Base-by-base conservation (phyloP, 64 coral and sea anemone species). In the Orbicella faveolata region DNA sequence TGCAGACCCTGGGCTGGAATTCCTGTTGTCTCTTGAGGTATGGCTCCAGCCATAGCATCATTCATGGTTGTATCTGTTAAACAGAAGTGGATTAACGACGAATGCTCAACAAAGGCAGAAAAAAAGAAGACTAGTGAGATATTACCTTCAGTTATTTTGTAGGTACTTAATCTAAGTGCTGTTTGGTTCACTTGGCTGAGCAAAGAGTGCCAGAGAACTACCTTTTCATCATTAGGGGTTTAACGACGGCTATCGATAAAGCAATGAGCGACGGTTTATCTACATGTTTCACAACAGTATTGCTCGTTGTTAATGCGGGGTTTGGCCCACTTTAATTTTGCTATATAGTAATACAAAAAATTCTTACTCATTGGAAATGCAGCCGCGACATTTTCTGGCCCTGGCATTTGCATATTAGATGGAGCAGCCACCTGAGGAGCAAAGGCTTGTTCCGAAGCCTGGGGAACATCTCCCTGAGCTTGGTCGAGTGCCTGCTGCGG, bases 1-100 rank as follows among this genome's bases (percentile, higher is more conserved):
- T 92, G 90, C 39, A 85, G 64, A 23, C 90, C 90, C 34, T 77
- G 83, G 20, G 77, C 59, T 6, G 90, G 90, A 72, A 85, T 85
- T 72, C 82, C 65, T 15, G 64, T 36, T 2, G 57, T 81, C 39
- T 85, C 36, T 19, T 85, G 82, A 85, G 63, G 36, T 14, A 66
- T 21, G 9, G 17, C 61, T 34, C 34, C 61, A 41, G 34, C 63
- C 61, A 66, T 30, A 26, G 20, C 65, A 20, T 70, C 37, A 20
- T 69, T 69, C 82, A 85, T 85, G 51, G 82, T 69, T 51, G 82
- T 11, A 85, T 85, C 82, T 85, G 65, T 85, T 2, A 11, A 70
- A 70, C 4, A 11, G n/a, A 70, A 26, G 21, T 6, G 25, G 3
- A 23, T 11, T 70, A 26, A 26, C 2, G 23, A 70, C 10, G 21